Base-by-base conservation (phyloP, 2,113 vertebrate genomes). In the Peucedramus taeniatus region DNA sequence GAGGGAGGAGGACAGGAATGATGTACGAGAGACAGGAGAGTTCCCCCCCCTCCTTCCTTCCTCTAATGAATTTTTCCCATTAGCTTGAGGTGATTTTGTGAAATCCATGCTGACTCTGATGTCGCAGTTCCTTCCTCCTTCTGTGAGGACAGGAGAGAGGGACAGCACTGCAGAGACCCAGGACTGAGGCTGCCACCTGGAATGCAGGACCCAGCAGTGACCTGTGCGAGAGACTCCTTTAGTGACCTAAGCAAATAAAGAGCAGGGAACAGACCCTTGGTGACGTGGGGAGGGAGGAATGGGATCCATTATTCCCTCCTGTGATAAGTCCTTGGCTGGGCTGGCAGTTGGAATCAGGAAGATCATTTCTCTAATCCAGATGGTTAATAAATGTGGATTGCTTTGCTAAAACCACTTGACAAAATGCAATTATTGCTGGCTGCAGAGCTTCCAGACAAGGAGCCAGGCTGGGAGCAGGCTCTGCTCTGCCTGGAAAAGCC, bases 381-480 rank as follows among this genome's bases (percentile, higher is more conserved):
- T 80, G 88, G 88, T 75, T 95, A 93, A 97, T 94, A 94, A 71
- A 74, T 57, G 82, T 77, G 89, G 78, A 93, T 93, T 90, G 79
- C 75, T 94, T 93, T 88, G 28, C 83, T 83, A 88, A 92, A 93
- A 72, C 79, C 85, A 83, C 88, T 93, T 88, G 84, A 86, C 88
- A 90, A 88, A 88, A 80, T 60, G 40, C 71, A 77, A 65, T 92
- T 76, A 50, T 45, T 57, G 66, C 79, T 83, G 90, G 63, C 31
- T 77, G 88, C 75, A 56, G 70, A 91, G 69, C 78, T 93, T 53
- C 56, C 30, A 33, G 17, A 44, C 13, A 18, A 83, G 75, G 31
- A 82, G 47, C 53, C 83, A 33, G 54, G 15, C 54, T 61, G 70
- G 57, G 28, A 68, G 49, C 82, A 51, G 61, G 28, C 15, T 49